phyloP scores from a whole-genome alignment of 2,797 vertebrate genomes.

The Sphenopsis melanotis region DNA sequence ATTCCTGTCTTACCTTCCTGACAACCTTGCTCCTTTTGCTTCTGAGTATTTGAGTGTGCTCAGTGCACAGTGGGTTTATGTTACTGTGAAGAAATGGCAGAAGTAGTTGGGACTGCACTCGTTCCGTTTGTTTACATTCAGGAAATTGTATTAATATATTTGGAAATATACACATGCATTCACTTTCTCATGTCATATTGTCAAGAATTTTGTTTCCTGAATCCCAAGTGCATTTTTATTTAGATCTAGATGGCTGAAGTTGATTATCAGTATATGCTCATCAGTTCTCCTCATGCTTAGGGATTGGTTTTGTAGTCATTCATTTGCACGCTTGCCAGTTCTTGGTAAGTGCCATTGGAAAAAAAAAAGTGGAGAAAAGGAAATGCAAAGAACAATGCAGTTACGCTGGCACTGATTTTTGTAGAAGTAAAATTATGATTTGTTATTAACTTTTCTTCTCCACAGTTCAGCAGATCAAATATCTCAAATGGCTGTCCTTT shows the following conservation, averaged over 20 bases:
- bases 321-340: fast-evolving
- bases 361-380: neutral
- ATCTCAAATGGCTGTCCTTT: neutral
- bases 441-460: neutral
- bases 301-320: neutral
- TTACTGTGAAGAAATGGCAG: neutral
- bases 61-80: neutral
- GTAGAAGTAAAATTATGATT: neutral
- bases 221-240: neutral
- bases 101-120: neutral
- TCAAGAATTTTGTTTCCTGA: neutral
- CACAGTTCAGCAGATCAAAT: neutral
- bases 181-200: neutral
- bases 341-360: neutral
- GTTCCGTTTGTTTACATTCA: neutral
- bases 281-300: neutral
- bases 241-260: neutral
- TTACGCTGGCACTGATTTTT: neutral
- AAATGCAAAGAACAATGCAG: fast-evolving
- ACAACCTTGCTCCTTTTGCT: neutral
- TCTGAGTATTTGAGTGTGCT: neutral
- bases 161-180: neutral
- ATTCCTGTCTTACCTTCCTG: neutral
- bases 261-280: neutral
- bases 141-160: neutral